Percentiles rank a stretch among this genome's conserved stretches.
These are phyloP conservation scores for Tetrapedia diversipes DNA, from an alignment of 2,888 invertebrate genomes.

Conservation along the genomic window DNA sequence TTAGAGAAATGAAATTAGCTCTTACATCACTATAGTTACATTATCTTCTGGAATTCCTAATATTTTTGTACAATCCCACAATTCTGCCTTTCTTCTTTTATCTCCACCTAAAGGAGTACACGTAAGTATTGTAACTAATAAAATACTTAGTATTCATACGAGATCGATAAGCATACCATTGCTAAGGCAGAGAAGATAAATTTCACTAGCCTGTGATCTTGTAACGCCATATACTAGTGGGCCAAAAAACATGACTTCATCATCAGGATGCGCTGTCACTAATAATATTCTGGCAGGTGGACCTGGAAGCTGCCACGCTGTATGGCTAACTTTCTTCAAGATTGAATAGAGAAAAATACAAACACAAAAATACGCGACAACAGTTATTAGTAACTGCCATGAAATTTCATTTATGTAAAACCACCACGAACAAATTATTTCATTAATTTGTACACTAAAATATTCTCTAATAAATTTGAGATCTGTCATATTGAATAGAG, in stretches of 20 bases:
- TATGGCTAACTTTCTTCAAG: constrained; percentile 76
- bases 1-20: constrained; percentile 21
- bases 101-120: constrained; percentile 76
- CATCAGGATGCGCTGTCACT: constrained; percentile 98
- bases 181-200: constrained; percentile 93
- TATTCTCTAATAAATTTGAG: constrained; percentile 69
- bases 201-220: constrained; percentile 86
- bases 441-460: constrained; percentile 72
- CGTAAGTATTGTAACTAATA: constrained; percentile 26
- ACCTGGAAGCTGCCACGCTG: constrained; percentile 80
- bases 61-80: constrained; percentile 91
- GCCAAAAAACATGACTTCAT: constrained; percentile 99
- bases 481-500: constrained; percentile 60
- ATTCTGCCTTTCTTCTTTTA: constrained; percentile 88
- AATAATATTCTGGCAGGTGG: constrained; percentile 87
- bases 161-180: constrained; percentile 85
- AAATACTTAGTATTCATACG: background rate
- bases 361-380: constrained; percentile 76
- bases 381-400: constrained; percentile 77
- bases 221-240: constrained; percentile 91
- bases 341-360: constrained; percentile 77
- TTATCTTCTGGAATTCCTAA: constrained; percentile 92
- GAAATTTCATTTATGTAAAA: constrained; percentile 79
- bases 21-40: constrained; percentile 86
- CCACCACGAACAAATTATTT: constrained; percentile 78